Percentiles rank a stretch among this genome's conserved stretches.
phyloP scores from a whole-genome alignment of 1,140 invertebrate species.

The Capitella teleta region DNA sequence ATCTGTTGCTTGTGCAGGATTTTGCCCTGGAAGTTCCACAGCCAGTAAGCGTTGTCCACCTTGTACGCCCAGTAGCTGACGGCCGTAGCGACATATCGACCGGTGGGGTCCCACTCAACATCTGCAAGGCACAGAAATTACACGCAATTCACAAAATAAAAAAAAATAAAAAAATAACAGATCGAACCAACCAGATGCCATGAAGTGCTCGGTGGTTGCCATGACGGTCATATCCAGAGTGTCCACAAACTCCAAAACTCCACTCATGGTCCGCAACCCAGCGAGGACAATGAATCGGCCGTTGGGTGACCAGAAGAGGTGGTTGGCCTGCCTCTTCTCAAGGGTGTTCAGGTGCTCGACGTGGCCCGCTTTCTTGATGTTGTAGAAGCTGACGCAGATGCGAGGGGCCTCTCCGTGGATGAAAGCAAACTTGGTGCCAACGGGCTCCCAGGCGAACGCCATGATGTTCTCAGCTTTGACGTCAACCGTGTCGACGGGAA shows the following conservation, averaged over 20 bases:
- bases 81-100: slow-evolving; percentile 88
- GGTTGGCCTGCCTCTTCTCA: slow-evolving; percentile 83
- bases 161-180: too few relatives aligned
- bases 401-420: slow-evolving; percentile 86
- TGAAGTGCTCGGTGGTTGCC: slow-evolving; percentile 84
- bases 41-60: slow-evolving; percentile 87
- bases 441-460: slow-evolving; percentile 96
- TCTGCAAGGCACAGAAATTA: too few relatives aligned
- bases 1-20: slow-evolving; percentile 68
- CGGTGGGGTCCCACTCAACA: slow-evolving; percentile 98
- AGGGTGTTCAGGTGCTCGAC: slow-evolving; percentile 60
- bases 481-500: slow-evolving; percentile 94
- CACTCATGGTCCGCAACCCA: slow-evolving; percentile 69
- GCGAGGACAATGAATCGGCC: slow-evolving; percentile 93
- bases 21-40: slow-evolving; percentile 93
- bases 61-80: slow-evolving; percentile 93
- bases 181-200: too few relatives aligned
- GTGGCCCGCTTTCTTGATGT: slow-evolving; percentile 74
- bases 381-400: slow-evolving; percentile 86
- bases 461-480: slow-evolving; percentile 64
- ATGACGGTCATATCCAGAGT: slow-evolving; percentile 89
- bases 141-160: too few relatives aligned
- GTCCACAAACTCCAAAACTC: slow-evolving; percentile 87
- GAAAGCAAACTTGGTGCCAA: slow-evolving; percentile 88
- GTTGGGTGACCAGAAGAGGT: slow-evolving; percentile 90